Evolutionary conservation across 2,113 vertebrate genomes (phyloP).

Genomic region (Megaptera novaeangliae): DNA sequence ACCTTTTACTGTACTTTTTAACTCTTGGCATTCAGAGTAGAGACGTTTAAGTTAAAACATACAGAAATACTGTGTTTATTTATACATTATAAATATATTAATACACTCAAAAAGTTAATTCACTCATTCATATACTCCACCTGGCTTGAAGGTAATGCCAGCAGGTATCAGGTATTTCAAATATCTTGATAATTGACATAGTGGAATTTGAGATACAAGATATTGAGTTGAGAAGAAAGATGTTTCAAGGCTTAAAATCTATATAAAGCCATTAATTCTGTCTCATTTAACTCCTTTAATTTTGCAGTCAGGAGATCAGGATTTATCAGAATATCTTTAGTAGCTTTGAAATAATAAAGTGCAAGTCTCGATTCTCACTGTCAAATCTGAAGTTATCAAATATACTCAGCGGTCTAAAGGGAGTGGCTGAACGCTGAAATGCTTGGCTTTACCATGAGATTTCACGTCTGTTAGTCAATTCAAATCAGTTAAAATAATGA

Average conservation of each 20-base stretch:
- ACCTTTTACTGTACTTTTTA: neutral
- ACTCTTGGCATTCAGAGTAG: neutral
- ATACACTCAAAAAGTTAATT: neutral
- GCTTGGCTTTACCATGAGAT: neutral
- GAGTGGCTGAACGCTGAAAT: neutral
- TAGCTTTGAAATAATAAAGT: neutral
- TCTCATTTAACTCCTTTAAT: neutral
- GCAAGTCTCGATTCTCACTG: neutral
- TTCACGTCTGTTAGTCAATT: neutral
- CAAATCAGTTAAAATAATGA: neutral
- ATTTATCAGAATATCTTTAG: neutral
- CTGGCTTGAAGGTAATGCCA: neutral
- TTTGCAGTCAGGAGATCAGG: neutral
- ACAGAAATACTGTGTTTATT: neutral
- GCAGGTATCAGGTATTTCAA: neutral
- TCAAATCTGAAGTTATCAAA: neutral
- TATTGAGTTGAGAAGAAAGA: neutral
- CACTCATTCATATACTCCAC: neutral
- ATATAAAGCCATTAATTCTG: neutral
- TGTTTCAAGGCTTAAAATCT: neutral
- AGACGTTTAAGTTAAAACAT: neutral
- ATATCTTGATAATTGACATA: neutral
- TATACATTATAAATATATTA: neutral
- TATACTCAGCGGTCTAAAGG: neutral
- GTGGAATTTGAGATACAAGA: neutral